phyloP scores from a whole-genome alignment of 1,140 invertebrate genomes.

The Zaprionus africanus region DNA sequence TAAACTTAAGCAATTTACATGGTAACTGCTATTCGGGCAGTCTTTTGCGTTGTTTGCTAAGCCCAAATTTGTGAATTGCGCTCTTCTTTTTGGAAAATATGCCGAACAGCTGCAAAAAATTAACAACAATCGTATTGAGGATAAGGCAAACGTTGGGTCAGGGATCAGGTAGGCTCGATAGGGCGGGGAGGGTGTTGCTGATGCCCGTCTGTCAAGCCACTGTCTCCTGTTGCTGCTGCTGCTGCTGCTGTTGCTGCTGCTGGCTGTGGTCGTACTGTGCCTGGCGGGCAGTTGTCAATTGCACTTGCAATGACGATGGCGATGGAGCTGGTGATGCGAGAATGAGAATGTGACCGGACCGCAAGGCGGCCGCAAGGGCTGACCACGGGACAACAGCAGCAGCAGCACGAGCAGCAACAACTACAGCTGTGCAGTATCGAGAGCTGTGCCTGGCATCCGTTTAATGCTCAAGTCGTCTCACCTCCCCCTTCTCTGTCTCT shows the following conservation, averaged over 20 bases:
- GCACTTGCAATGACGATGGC: constrained; percentile 53
- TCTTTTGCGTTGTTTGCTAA: background rate
- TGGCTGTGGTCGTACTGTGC: constrained; percentile 6
- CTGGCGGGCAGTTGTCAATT: constrained; percentile 58
- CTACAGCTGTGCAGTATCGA: background rate
- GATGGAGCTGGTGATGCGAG: constrained; percentile 9
- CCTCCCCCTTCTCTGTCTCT: background rate
- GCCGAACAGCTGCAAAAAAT: constrained; percentile 34
- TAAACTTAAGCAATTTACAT: background rate
- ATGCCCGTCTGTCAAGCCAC: background rate
- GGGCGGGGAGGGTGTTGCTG: background rate
- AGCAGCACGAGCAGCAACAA: background rate
- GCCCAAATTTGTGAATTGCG: background rate
- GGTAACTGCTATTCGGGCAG: constrained; percentile 9
- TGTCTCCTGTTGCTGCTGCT: constrained; percentile 22
- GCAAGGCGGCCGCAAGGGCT: constrained; percentile 34
- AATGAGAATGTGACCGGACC: constrained; percentile 15
- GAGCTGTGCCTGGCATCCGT: constrained; percentile 15
- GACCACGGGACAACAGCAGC: constrained; percentile 33
- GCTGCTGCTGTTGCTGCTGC: constrained; percentile 40
- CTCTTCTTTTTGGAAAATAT: background rate
- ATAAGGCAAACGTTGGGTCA: background rate
- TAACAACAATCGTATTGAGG: constrained; percentile 27
- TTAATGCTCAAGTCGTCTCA: background rate
- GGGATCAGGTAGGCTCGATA: background rate